Conservation (phyloP, 1,140 invertebrate genomes). For the Bombus waltoni region DNA sequence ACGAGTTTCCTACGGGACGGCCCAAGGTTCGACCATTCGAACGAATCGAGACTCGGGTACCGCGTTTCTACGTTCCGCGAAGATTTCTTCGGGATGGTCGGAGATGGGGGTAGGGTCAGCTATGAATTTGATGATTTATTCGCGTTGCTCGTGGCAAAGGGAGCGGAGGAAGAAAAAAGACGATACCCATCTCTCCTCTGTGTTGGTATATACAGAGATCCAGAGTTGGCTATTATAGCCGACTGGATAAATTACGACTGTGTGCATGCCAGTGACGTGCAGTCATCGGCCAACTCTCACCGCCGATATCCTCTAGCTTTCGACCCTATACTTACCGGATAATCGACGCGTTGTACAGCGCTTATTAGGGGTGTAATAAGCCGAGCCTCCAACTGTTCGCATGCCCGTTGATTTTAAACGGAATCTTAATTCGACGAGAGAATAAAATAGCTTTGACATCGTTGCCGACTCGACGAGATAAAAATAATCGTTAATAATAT, state of each 20-base stretch:
- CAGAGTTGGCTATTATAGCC: constrained; percentile 60
- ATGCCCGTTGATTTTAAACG: constrained; percentile 12
- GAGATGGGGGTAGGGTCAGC: constrained; percentile 51
- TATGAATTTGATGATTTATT: constrained; percentile 79
- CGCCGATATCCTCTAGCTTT: constrained; percentile 68
- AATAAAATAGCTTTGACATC: too few relatives aligned
- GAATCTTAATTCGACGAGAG: too few relatives aligned
- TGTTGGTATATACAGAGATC: constrained; percentile 28
- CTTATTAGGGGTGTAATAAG: constrained; percentile 80
- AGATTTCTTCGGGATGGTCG: constrained; percentile 9
- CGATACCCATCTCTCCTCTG: constrained; percentile 3
- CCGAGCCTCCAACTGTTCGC: constrained; percentile 36
- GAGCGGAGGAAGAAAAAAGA: background rate
- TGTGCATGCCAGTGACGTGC: constrained; percentile 77
- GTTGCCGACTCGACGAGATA: background rate
- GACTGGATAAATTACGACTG: constrained; percentile 77
- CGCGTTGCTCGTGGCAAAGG: constrained; percentile 59
- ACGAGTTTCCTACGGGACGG: background rate
- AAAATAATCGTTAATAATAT: background rate
- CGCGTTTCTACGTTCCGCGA: background rate
- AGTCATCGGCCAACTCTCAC: constrained; percentile 76
- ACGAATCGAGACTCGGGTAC: too few relatives aligned
- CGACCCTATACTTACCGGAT: constrained; percentile 81
- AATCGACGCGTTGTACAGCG: constrained; percentile 81
- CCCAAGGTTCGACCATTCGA: too few relatives aligned